Base-by-base conservation (phyloP, 2,888 invertebrate genomes). In the Andrena haemorrhoa region DNA sequence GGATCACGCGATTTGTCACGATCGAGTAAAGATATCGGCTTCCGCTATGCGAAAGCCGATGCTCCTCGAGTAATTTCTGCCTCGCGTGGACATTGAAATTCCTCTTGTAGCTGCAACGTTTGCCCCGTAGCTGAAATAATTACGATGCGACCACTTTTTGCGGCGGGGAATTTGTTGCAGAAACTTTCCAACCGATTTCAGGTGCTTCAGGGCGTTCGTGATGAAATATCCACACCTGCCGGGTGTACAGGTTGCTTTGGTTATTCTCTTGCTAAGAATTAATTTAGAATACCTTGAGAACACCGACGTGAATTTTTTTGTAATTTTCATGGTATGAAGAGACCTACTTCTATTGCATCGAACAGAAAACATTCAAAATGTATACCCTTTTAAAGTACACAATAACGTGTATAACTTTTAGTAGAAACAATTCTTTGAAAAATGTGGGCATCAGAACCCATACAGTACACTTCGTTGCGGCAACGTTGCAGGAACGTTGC, bases 1-100 rank as follows among this genome's bases (percentile, higher is more conserved):
- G 33, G 10, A n/a, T 49, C 26, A 4, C 16, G 12, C 10, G 12
- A 26, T 47, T 53, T 64, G 51, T 47, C 10, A 58, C n/a, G 33
- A 68, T 68, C 8, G 29, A n/a, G 3, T 10, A 12, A 63, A 41
- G 3, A n/a, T 31, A 56, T 6, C 26, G 2, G 41, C 20, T 56
- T 16, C n/a, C 12, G 23, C 23, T n/a, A 31, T 72, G 53, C 7
- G 35, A 76, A 69, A 64, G 53, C 20, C 29, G 29, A 16, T 41
- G 26, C 65, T 65, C 56, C 29, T 10, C 35, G 6, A 56, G 29
- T 41, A 56, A 73, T 65, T 56, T 20, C 58, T 60, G 5, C 10
- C 35, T n/a, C n/a, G 26, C 10, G 0, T 33, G 6, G n/a, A 41
- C 56, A 56, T 41, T 41, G 35, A 41, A 56, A 69, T 58, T 41